Base-by-base conservation (phyloP, 2,113 vertebrate genomes). In the Calypte anna region DNA sequence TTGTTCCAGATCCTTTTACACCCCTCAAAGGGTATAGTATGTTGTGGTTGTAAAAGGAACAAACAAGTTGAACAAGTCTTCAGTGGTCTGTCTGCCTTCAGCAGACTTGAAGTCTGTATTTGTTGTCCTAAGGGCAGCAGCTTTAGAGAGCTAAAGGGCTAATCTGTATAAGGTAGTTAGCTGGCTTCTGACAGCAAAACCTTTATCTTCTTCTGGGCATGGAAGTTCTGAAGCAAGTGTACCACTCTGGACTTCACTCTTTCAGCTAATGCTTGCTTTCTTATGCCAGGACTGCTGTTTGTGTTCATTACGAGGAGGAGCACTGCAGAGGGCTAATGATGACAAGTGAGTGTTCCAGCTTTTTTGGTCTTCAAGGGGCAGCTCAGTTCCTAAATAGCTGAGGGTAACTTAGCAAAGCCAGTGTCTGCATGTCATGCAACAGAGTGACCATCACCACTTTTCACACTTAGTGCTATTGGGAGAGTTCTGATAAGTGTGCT, bases 321-420 rank as follows among this genome's bases (percentile, higher is more conserved):
- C 99, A 1, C 97, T 99, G 83, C 99, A 99, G 97, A 99, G 98
- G 97, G 99, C 99, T 82, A 99, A 99, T 86, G 98, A 99, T 59
- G 98, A 99, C 97, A 99, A 99, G 99, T 99, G 96, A 98, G 99
- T 98, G 17, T 88, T 93, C 25, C n/a, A 69, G 15, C 43, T 43
- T 54, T 70, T 53, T 74, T 80, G 6, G 14, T 74, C 48, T 59
- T 87, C 46, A 61, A 61, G 25, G 46, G 64, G 75, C 48, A 58
- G 40, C 22, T 90, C 28, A 14, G 8, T 91, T 88, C 14, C 18
- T 9, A 36, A 82, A 46, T 80, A 57, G 33, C 58, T 76, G 64
- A 51, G 31, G 8, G 36, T 62, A n/a, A 61, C 6, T 9, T 62
- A 33, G 40, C 57, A 51, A 40, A 54, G 27, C 27, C 62, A 53